Conservation (phyloP, 2,797 vertebrate genomes). For the Thaleichthys pacificus region DNA sequence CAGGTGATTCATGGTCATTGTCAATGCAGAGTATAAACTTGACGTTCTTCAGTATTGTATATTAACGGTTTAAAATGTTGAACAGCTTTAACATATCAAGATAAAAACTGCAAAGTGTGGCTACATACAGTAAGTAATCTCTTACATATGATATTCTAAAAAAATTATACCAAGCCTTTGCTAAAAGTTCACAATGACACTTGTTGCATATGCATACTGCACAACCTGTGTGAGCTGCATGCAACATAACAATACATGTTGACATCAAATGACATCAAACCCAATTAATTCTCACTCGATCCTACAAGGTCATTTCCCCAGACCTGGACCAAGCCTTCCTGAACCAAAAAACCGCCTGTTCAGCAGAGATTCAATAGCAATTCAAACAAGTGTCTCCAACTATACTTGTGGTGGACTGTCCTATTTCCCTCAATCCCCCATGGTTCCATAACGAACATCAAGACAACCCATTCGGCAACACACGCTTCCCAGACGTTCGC, state of each 20-base stretch:
- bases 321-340: neutral
- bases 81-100: too few relatives aligned
- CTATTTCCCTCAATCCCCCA: neutral
- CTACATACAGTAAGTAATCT: neutral
- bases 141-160: neutral
- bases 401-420: neutral
- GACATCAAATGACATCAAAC: neutral
- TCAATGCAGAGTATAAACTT: neutral
- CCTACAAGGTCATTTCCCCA: neutral
- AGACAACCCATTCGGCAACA: neutral
- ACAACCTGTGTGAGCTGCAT: neutral
- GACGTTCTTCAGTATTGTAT: too few relatives aligned
- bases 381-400: neutral
- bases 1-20: neutral
- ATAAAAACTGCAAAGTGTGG: neutral
- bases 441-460: neutral
- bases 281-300: neutral
- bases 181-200: neutral
- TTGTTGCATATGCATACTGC: conserved; percentile 4
- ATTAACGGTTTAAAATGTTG: too few relatives aligned
- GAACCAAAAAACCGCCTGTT: neutral
- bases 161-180: neutral
- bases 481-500: neutral
- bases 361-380: neutral
- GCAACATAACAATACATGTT: neutral